Evolutionary conservation across 1,140 invertebrate species (phyloP).

Genomic region (Musca domestica): DNA sequence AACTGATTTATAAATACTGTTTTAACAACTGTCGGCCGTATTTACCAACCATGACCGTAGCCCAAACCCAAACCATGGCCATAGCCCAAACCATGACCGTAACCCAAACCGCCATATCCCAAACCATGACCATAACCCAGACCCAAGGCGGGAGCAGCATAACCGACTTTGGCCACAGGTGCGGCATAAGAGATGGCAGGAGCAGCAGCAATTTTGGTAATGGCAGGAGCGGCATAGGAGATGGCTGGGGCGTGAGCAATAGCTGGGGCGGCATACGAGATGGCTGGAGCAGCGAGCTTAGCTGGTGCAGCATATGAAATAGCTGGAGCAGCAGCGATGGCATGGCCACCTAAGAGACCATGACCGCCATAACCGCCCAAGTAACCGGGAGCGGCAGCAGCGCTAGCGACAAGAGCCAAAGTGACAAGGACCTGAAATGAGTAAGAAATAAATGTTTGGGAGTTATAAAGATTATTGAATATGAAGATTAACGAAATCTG

Average conservation of each 20-base stretch:
- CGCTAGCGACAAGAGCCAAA: slow-evolving; percentile 40
- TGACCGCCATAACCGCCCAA: slow-evolving; percentile 32
- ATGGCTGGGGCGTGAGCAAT: slow-evolving; percentile 33
- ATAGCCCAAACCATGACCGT: slow-evolving; percentile 28
- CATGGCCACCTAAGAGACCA: slow-evolving; percentile 27
- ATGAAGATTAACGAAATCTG: no score
- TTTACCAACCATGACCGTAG: slow-evolving; percentile 30
- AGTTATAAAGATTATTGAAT: no score
- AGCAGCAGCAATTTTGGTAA: slow-evolving; percentile 23
- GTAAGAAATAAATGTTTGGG: no score
- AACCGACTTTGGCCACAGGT: slow-evolving; percentile 28
- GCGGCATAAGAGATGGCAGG: slow-evolving; percentile 23
- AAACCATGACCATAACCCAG: neutral
- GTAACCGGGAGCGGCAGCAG: slow-evolving; percentile 44
- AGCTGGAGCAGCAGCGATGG: slow-evolving; percentile 35
- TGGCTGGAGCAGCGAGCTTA: slow-evolving; percentile 32
- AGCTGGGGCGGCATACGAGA: slow-evolving; percentile 34
- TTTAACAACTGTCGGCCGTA: no score
- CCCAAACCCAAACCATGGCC: slow-evolving; percentile 30
- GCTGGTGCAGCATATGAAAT: slow-evolving; percentile 29
- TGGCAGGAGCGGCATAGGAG: slow-evolving; percentile 32
- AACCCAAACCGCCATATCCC: slow-evolving; percentile 29
- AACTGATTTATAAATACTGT: no score
- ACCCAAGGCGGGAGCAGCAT: neutral
- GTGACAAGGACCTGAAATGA: slow-evolving; percentile 43